Conservation (phyloP, 2,888 invertebrate genomes). For the Alcis repandata region DNA sequence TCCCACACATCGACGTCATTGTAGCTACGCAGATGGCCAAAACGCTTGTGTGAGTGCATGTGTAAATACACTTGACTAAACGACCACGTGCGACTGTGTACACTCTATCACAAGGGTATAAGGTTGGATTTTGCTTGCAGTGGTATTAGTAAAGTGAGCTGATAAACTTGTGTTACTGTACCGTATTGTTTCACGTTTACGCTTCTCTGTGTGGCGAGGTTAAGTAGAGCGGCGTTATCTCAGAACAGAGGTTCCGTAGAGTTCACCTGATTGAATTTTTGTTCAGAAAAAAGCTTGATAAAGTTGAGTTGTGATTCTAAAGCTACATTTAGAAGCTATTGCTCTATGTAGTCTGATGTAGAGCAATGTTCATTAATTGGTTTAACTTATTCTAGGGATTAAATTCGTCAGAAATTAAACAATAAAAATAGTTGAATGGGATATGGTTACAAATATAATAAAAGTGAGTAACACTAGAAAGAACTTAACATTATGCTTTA, state of each 20-base stretch:
- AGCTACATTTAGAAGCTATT: neutral
- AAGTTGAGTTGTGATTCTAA: neutral
- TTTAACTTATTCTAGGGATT: neutral
- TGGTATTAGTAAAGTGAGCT: conserved; percentile 56
- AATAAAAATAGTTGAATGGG: no score
- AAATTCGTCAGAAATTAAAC: no score
- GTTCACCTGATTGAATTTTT: conserved; percentile 67
- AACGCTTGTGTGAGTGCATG: conserved; percentile 70
- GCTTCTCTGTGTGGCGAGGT: conserved; percentile 84
- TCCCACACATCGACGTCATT: conserved; percentile 75
- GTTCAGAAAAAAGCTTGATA: neutral
- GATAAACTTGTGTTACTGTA: conserved; percentile 79
- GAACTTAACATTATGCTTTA: no score
- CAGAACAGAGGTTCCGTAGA: conserved; percentile 82
- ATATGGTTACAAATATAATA: no score
- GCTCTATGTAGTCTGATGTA: no score
- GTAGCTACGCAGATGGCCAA: conserved; percentile 66
- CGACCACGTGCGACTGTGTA: conserved; percentile 48
- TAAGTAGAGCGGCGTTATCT: conserved; percentile 87
- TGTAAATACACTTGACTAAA: conserved; percentile 59
- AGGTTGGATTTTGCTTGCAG: conserved; percentile 52
- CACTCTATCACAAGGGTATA: conserved; percentile 55
- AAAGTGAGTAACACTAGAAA: no score
- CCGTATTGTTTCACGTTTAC: conserved; percentile 87
- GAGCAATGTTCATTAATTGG: no score